A percentile compares a stretch with the other conserved stretches of the same genome.
Conservation (phyloP, 2,797 vertebrate species). For the Poeciliopsis paucimaculata region DNA sequence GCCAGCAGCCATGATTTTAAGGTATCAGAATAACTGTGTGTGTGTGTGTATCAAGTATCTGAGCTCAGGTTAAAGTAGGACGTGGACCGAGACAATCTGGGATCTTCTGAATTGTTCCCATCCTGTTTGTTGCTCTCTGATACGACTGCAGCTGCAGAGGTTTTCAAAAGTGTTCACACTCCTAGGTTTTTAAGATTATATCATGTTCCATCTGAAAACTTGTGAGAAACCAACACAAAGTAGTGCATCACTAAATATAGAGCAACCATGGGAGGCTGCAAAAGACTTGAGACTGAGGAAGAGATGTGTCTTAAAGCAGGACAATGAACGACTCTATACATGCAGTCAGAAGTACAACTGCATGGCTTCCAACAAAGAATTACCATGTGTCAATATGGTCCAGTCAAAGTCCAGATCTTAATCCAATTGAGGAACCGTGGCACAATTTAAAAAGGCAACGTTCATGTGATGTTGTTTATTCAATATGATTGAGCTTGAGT, state of each 20-base stretch:
- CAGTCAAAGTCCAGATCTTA: neutral
- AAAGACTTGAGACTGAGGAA: neutral
- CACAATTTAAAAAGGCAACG: neutral
- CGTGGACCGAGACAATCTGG: neutral
- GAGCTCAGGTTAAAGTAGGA: slow-evolving; percentile 23
- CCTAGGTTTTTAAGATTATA: neutral
- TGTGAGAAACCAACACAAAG: neutral
- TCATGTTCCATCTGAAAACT: neutral
- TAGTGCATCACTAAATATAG: neutral
- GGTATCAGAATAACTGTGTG: neutral
- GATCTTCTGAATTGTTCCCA: neutral
- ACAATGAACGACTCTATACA: neutral
- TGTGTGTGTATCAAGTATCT: slow-evolving; percentile 3
- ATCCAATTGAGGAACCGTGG: neutral
- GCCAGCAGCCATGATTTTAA: slow-evolving; percentile 1
- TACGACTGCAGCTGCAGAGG: neutral
- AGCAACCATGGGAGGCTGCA: neutral
- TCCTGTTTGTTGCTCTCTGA: slow-evolving; percentile 7
- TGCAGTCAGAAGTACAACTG: neutral
- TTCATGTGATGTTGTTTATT: neutral
- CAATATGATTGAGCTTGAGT: neutral
- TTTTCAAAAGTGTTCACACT: neutral
- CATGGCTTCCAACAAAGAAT: neutral
- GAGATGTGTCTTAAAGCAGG: neutral
- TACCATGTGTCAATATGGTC: neutral